Conservation (phyloP, 2,113 vertebrate species). For the Scolopax mira region DNA sequence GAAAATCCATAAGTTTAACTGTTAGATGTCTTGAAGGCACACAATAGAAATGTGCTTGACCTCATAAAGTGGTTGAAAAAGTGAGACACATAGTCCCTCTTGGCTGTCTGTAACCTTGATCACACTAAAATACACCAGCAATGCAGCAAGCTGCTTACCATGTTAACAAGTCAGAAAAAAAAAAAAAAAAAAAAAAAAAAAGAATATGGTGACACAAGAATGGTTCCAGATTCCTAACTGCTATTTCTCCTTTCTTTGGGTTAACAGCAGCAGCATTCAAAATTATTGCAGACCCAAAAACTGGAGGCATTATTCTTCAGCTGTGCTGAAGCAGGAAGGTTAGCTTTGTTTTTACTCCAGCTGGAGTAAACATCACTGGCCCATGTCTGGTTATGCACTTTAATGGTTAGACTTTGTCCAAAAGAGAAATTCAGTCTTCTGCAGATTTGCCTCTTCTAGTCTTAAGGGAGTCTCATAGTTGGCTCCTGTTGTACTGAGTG, state of each 20-base stretch:
- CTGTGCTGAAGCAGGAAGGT: neutral
- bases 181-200: neutral
- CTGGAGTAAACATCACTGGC: neutral
- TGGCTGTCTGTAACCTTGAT: accelerated
- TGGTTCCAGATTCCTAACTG: neutral
- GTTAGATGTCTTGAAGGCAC: neutral
- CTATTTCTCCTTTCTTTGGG: neutral
- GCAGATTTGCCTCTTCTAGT: neutral
- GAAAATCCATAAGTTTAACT: neutral
- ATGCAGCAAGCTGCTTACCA: accelerated
- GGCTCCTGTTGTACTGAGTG: neutral
- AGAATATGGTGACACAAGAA: neutral
- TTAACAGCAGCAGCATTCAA: neutral
- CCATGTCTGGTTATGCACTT: neutral
- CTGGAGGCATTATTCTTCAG: neutral
- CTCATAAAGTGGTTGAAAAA: neutral
- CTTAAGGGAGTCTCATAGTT: neutral
- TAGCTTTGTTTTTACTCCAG: neutral
- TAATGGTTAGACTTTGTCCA: neutral
- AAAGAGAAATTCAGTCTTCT: neutral
- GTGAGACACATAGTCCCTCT: accelerated
- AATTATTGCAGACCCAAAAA: neutral
- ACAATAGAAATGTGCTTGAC: neutral
- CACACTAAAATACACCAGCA: neutral
- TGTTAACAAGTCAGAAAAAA: neutral